phyloP scores from a whole-genome alignment of 2,888 invertebrate species.

The Bruchidius siliquastri region DNA sequence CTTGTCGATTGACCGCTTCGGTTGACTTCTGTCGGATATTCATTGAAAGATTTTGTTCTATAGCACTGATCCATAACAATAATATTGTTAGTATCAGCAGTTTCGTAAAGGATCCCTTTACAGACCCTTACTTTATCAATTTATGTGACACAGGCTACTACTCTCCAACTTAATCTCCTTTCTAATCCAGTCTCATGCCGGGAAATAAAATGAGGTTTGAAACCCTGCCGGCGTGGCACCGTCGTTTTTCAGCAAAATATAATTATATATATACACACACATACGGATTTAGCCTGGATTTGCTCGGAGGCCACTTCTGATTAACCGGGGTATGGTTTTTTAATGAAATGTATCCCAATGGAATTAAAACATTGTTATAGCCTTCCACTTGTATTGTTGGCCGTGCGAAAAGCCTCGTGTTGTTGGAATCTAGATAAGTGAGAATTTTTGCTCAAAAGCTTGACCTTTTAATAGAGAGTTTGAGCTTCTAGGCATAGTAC shows the following conservation, averaged over 20 bases:
- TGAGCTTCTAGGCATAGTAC: too few species aligned
- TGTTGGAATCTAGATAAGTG: too few species aligned
- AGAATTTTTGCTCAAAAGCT: too few species aligned
- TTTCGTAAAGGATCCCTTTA: not conserved
- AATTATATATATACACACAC: not conserved
- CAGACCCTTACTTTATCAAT: not conserved
- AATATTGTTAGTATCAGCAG: not conserved
- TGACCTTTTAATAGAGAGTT: too few species aligned
- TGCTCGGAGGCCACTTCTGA: not conserved
- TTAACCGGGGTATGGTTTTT: not conserved
- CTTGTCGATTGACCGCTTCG: too few species aligned
- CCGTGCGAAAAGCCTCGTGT: too few species aligned
- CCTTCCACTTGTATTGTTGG: too few species aligned
- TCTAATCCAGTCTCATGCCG: not conserved
- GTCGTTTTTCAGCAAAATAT: not conserved
- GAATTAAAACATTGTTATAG: not conserved
- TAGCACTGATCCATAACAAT: not conserved
- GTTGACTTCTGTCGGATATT: too few species aligned
- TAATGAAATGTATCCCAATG: not conserved
- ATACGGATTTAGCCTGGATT: not conserved
- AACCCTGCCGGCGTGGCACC: not conserved
- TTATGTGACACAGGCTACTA: not conserved
- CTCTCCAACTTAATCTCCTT: not conserved
- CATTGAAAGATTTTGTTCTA: too few species aligned
- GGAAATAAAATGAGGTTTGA: not conserved